phyloP scores from a whole-genome alignment of 2,888 invertebrate genomes.

The Hirtodrosophila histrioides region DNA sequence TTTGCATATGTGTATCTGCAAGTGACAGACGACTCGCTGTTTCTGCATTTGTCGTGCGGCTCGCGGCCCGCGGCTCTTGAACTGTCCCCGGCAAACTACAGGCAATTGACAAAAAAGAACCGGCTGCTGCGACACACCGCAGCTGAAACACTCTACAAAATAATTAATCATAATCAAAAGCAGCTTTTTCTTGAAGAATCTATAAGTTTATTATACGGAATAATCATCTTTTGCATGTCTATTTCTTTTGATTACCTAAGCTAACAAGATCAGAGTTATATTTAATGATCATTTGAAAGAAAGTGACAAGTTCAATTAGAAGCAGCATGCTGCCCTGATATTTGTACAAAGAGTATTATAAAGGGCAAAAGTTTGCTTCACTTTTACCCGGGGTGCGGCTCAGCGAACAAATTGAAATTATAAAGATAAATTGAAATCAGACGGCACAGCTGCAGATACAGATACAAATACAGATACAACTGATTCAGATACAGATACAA shows the following conservation, averaged over 20 bases:
- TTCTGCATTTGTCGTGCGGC: slow-evolving; percentile 61
- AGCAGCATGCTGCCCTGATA: background rate
- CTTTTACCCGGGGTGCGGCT: slow-evolving; percentile 37
- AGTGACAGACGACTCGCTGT: slow-evolving; percentile 48
- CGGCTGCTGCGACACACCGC: slow-evolving; percentile 2
- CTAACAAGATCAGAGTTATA: too few relatives aligned
- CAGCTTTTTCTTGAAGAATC: too few relatives aligned
- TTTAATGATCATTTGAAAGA: too few relatives aligned
- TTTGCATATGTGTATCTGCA: slow-evolving; percentile 28
- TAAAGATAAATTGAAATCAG: slow-evolving; percentile 70
- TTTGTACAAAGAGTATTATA: slow-evolving; percentile 7
- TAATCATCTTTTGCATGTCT: too few relatives aligned
- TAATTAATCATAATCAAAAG: too few relatives aligned
- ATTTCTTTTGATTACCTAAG: too few relatives aligned
- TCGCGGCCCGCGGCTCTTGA: slow-evolving; percentile 71
- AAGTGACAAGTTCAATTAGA: too few relatives aligned
- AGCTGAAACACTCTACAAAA: slow-evolving; percentile 29
- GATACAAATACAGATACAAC: slow-evolving; percentile 29
- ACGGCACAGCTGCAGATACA: slow-evolving; percentile 50
- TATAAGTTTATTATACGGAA: too few relatives aligned
- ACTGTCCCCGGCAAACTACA: slow-evolving; percentile 56
- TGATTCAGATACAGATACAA: slow-evolving; percentile 21
- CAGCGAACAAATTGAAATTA: slow-evolving; percentile 65
- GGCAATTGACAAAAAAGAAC: slow-evolving; percentile 49
- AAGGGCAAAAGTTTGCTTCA: slow-evolving; percentile 20